A percentile compares a stretch with the other conserved stretches of the same genome.
Evolutionary conservation across 2,888 invertebrate genomes (phyloP).

Genomic region (Kuschelorhynchus macadamiae): DNA sequence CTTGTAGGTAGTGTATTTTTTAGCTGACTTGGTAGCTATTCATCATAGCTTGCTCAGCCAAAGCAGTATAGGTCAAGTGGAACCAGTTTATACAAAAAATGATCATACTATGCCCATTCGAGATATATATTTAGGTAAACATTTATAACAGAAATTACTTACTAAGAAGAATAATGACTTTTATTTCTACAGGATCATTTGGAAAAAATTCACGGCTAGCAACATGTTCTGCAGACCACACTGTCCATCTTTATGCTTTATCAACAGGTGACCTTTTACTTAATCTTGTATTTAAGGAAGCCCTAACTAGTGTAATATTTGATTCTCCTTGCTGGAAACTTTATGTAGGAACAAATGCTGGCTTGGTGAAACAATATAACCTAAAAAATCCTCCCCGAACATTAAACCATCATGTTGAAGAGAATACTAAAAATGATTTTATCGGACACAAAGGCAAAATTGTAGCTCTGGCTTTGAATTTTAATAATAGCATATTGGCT

Average conservation of each 20-base stretch:
- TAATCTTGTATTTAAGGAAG: constrained; percentile 80
- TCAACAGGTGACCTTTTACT: constrained; percentile 78
- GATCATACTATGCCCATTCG: constrained; percentile 87
- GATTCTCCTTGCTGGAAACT: constrained; percentile 80
- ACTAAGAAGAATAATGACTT: not conserved
- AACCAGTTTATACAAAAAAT: constrained; percentile 80
- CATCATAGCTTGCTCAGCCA: constrained; percentile 65
- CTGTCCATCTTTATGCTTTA: constrained; percentile 86
- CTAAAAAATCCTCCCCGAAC: constrained; percentile 78
- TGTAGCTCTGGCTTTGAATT: constrained; percentile 80
- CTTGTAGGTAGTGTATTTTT: constrained; percentile 77
- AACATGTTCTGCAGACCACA: constrained; percentile 86
- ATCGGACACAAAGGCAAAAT: constrained; percentile 79
- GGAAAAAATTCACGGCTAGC: constrained; percentile 80
- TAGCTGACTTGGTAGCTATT: constrained; percentile 68
- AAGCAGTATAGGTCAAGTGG: constrained; percentile 71
- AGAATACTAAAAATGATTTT: constrained; percentile 69
- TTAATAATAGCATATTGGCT: constrained; percentile 79
- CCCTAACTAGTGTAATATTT: constrained; percentile 78
- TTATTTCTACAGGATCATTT: constrained; percentile 55
- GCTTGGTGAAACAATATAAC: constrained; percentile 79
- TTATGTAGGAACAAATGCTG: constrained; percentile 82
- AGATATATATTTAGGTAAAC: constrained; percentile 80
- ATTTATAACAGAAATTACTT: too few species aligned
- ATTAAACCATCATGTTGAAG: constrained; percentile 76